Evolutionary conservation across 2,888 invertebrate genomes (phyloP).

Genomic region (Strigamia transsilvanica): DNA sequence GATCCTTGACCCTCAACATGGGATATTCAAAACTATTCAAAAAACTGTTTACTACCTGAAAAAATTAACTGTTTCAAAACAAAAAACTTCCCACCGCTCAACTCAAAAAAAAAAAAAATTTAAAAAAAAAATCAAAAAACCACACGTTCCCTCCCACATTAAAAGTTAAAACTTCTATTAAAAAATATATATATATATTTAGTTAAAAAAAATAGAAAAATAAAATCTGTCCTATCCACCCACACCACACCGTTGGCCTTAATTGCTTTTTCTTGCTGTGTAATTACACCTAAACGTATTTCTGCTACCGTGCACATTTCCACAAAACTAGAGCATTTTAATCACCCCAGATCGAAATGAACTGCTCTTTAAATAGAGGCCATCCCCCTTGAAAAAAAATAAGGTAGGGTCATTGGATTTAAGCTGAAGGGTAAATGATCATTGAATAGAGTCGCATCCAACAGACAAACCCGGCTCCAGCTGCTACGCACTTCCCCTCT

Average conservation of each 20-base stretch:
- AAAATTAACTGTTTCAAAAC: not conserved
- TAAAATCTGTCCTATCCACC: not conserved
- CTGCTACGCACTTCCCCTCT: conserved; percentile 4
- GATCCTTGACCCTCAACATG: conserved; percentile 37
- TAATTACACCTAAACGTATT: conserved; percentile 23
- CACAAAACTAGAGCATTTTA: conserved; percentile 28
- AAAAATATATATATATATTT: not conserved
- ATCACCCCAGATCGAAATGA: conserved; percentile 20
- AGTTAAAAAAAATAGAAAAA: no score
- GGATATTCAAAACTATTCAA: conserved; percentile 15
- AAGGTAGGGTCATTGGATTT: conserved; percentile 21
- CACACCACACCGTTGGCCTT: conserved; percentile 24
- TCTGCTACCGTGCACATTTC: conserved; percentile 27
- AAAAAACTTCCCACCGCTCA: not conserved
- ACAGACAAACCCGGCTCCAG: not conserved
- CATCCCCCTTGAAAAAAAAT: not conserved
- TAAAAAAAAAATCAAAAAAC: not conserved
- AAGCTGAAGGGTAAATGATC: conserved; percentile 30
- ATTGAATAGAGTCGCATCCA: conserved; percentile 16
- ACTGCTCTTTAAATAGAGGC: conserved; percentile 2
- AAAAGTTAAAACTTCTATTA: not conserved
- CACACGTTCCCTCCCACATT: not conserved
- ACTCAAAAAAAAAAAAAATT: not conserved
- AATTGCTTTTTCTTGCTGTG: conserved; percentile 24
- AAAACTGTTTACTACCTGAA: conserved; percentile 23